A percentile compares a stretch with the other conserved stretches of the same genome.
These are phyloP conservation scores for Xanthorhoe designata DNA, from an alignment of 2,888 invertebrate genomes.

Conservation along the genomic window DNA sequence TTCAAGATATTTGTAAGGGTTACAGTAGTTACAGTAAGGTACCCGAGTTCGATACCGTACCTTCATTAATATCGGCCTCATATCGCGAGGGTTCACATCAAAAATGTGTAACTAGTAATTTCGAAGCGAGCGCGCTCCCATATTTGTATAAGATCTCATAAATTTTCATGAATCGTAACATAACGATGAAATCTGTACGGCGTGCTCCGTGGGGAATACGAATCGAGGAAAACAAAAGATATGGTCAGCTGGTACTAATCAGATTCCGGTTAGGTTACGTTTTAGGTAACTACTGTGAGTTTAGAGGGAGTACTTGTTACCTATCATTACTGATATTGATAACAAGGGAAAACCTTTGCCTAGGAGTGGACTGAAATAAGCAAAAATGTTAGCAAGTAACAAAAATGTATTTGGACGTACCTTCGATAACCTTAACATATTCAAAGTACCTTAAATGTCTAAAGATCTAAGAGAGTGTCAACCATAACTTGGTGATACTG, in stretches of 20 bases:
- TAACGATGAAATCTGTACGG: conserved; percentile 41
- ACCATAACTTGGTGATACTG: too few relatives aligned
- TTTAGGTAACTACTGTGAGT: too few relatives aligned
- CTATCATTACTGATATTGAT: too few relatives aligned
- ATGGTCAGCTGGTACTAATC: conserved; percentile 21
- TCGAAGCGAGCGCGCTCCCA: conserved; percentile 21
- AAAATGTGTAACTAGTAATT: conserved; percentile 28
- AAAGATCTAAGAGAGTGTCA: too few relatives aligned
- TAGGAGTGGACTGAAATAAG: too few relatives aligned
- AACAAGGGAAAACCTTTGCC: too few relatives aligned
- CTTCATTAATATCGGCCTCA: conserved; percentile 19
- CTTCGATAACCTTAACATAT: too few relatives aligned
- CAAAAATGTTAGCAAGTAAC: too few relatives aligned
- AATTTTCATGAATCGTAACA: conserved; percentile 41
- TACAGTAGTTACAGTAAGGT: neutral
- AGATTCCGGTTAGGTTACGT: neutral
- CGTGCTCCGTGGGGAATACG: conserved; percentile 11
- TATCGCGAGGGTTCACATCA: conserved; percentile 13
- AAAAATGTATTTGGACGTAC: too few relatives aligned
- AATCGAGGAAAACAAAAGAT: conserved; percentile 21
- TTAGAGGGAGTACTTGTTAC: too few relatives aligned
- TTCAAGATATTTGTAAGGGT: too few relatives aligned
- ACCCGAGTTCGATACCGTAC: conserved; percentile 4
- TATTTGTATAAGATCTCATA: conserved; percentile 45
- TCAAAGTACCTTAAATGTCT: too few relatives aligned